Evolutionary conservation across 2,797 vertebrate genomes (phyloP), one percentile per base, ranked within the genome.

Genomic region (Hirundo rustica): DNA sequence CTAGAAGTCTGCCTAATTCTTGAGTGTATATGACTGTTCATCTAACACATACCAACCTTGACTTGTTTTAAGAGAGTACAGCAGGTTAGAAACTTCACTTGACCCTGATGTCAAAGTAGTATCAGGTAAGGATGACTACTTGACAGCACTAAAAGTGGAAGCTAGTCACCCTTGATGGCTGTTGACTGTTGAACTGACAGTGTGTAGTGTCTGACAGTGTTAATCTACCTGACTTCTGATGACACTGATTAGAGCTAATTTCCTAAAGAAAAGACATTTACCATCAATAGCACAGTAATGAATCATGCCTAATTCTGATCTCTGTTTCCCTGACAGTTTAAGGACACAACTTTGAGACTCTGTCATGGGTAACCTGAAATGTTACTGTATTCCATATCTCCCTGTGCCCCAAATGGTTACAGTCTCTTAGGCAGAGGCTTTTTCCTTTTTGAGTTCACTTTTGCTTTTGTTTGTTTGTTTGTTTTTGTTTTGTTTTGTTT

Each of bases 171-270:
- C 48, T 38, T 51, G 61, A 79, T 9, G 42, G 48, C 40, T 85
- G 21, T 58, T 96, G 88, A 87, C 73, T 91, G 64, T 78, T 92
- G 71, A 96, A 90, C 20, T 78, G 86, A 75, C 82, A 68, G 77
- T 48, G 38, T 78, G 66, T 85, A 58, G 3, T 87, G 82, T 50
- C 34, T 62, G 38, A 38, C 38, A 11, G 53, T 86, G 68, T 21
- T 89, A 94, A 95, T 91, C 68, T 92, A 66, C 22, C 53, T 9
- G 44, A 77, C 38, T 92, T 93, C 50, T 78, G 71, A 93, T 81
- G 70, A 93, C 66, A 75, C 55, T 94, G 93, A 95, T 95, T 78
- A 95, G 89, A 95, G 71, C 8, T 83, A 88, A 92, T 97, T 96
- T 96, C 67, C 47, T 73, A 79, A 93, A 92, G 75, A 96, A 97